These are phyloP conservation scores for Geotrypetes seraphini DNA, from an alignment of 2,797 vertebrate genomes.

Conservation along the genomic window DNA sequence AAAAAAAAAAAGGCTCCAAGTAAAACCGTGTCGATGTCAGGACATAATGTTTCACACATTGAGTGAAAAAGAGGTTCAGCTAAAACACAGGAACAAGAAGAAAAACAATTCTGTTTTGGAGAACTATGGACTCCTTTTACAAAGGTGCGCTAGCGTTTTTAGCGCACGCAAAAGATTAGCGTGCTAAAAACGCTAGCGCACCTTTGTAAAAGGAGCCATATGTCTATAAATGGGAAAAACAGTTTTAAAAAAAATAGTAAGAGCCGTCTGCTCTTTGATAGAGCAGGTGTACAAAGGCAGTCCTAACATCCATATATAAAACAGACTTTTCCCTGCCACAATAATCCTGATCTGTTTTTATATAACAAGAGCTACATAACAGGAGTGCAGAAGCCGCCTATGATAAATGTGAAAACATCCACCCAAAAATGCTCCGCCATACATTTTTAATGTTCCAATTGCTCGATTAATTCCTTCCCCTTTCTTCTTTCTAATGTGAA, in stretches of 20 bases:
- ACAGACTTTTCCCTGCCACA: constrained; percentile 52
- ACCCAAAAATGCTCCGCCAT: constrained; percentile 61
- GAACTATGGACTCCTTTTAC: too few relatives aligned
- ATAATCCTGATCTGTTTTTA: constrained; percentile 53
- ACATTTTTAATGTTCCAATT: constrained; percentile 80
- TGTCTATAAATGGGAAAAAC: too few relatives aligned
- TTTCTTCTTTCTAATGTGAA: constrained; percentile 71
- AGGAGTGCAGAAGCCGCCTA: constrained; percentile 33
- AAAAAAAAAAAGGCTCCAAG: too few relatives aligned
- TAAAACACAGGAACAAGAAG: too few relatives aligned
- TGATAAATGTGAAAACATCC: constrained; percentile 76
- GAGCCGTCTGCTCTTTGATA: background rate
- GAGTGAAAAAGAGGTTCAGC: too few relatives aligned
- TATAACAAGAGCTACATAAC: constrained; percentile 33
- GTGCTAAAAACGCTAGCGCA: too few relatives aligned
- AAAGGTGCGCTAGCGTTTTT: too few relatives aligned
- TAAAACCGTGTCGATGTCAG: too few relatives aligned
- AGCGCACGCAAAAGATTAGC: too few relatives aligned
- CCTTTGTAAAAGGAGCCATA: too few relatives aligned
- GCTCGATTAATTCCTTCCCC: constrained; percentile 80
- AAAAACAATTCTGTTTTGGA: too few relatives aligned
- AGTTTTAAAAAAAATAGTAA: background rate
- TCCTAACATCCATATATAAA: constrained; percentile 24
- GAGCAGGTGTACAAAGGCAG: background rate
- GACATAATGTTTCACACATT: too few relatives aligned